These are phyloP conservation scores for Paratrypauchen microcephalus DNA, from an alignment of 2,797 vertebrate genomes.

Conservation along the genomic window DNA sequence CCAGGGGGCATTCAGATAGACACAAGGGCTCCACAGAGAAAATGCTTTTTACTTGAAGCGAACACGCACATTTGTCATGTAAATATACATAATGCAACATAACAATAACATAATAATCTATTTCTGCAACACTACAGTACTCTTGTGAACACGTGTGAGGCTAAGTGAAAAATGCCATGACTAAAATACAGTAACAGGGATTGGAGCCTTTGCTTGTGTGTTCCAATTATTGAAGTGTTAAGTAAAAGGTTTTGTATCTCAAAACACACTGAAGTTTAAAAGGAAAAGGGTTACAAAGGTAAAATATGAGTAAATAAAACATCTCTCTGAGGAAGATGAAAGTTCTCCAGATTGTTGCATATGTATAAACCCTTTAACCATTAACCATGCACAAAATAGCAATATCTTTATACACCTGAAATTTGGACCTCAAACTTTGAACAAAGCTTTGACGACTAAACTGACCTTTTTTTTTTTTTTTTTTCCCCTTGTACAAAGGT, in stretches of 20 bases:
- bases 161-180: not conserved
- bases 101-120: not conserved
- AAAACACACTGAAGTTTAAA: not conserved
- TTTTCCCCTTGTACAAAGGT: no score
- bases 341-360: not conserved
- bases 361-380: no score
- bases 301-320: not conserved
- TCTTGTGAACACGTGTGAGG: not conserved
- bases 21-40: not conserved
- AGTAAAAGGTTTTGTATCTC: not conserved
- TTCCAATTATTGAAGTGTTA: not conserved
- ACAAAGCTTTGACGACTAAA: not conserved
- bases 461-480: no score
- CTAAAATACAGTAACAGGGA: not conserved
- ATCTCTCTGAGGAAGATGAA: not conserved
- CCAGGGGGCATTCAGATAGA: not conserved
- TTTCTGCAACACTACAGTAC: not conserved
- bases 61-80: not conserved
- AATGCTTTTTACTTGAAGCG: not conserved
- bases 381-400: not conserved
- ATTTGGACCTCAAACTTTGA: not conserved
- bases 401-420: not conserved
- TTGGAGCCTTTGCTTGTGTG: not conserved
- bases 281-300: not conserved
- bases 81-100: not conserved